Evolutionary conservation across 2,113 vertebrate genomes (phyloP), one percentile per base, ranked within the genome.

Genomic region (Microcebus lehilahytsara): DNA sequence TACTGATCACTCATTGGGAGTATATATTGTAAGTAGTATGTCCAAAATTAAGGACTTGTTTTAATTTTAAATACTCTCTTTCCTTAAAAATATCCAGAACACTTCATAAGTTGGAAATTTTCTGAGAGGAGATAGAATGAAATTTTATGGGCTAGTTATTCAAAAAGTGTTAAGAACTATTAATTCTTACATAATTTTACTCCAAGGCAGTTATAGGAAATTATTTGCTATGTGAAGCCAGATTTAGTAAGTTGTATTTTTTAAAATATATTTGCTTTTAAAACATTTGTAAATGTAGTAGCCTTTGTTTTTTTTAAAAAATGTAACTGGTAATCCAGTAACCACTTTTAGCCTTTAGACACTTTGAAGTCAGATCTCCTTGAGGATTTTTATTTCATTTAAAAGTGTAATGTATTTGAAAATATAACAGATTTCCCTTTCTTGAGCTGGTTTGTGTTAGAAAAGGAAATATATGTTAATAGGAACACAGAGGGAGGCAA

Each of bases 401-500:
- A 96, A 72, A 95, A 94, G 83, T 94, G 78, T 87, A 94, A 95
- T 96, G 93, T 97, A n/a, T 87, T 94, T 93, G 69, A 87, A 97
- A 94, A 95, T 77, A 71, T 77, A 85, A 79, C 40, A 23, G 4
- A 93, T 77, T 84, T 95, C 25, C 49, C 64, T 89, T 97, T 89
- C 58, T 91, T 79, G 20, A 85, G 92, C 90, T 94, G 27, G 6
- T 87, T 95, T 96, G 37, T 88, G 46, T 96, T 93, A 89, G 84
- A 95, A 95, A 96, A 97, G 32, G 49, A 97, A 95, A 97, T 92
- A 92, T 92, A 97, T 90, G 78, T 69, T 93, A 91, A 92, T 93
- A 85, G 34, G 46, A 89, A 66, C 56, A 79, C 46, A 95, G 72
- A 88, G 71, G 78, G 64, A 89, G 23, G 8, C 8, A 80, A 67